Conservation (phyloP, 2,113 vertebrate species). For the Pterophyllum scalare region DNA sequence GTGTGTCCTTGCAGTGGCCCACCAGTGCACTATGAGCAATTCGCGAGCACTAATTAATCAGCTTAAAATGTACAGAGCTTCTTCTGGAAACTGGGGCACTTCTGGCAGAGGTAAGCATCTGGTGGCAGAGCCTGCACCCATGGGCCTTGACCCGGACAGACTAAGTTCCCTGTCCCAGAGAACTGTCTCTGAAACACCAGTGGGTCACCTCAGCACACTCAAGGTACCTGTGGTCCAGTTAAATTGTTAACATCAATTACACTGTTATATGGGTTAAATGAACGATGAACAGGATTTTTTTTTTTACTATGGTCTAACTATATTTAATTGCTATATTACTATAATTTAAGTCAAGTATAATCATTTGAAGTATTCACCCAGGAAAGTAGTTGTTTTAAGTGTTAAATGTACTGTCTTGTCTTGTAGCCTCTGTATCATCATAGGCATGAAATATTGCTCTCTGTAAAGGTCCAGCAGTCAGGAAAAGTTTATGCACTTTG, state of each 20-base stretch:
- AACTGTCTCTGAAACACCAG: background rate
- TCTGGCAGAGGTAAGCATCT: conserved; percentile 4
- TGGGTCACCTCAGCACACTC: background rate
- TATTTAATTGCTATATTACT: background rate
- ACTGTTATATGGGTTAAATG: background rate
- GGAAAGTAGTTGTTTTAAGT: background rate
- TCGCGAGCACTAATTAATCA: background rate
- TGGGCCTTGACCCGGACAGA: background rate
- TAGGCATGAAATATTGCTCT: background rate
- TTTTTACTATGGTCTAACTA: background rate
- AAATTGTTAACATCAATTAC: background rate
- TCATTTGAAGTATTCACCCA: background rate
- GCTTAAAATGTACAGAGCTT: background rate
- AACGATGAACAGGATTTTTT: background rate
- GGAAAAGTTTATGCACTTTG: background rate
- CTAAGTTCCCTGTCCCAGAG: background rate
- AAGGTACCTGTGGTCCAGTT: background rate
- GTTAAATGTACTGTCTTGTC: background rate
- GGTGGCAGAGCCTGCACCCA: background rate
- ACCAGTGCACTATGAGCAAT: background rate
- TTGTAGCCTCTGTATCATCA: background rate
- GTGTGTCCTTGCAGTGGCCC: background rate
- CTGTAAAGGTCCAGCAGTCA: background rate
- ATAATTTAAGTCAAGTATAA: background rate
- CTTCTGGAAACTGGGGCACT: conserved; percentile 8